A percentile compares a stretch with the other conserved stretches of the same genome.
Conservation (phyloP, 2,888 invertebrate species). For the Nebria salina region DNA sequence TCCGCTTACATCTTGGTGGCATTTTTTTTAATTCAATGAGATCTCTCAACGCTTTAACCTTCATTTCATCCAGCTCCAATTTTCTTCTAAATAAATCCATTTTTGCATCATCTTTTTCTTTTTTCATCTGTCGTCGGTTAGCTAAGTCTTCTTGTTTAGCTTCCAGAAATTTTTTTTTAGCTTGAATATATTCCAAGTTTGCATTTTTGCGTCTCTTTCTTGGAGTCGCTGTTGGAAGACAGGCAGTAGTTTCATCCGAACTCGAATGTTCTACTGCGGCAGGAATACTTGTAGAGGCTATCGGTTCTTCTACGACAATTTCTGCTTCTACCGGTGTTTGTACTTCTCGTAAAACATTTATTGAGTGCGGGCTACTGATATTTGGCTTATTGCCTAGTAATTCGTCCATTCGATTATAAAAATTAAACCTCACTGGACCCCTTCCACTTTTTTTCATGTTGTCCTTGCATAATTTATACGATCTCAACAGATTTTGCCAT, state of each 20-base stretch:
- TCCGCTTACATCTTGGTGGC: no score
- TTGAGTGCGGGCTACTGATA: constrained; percentile 44
- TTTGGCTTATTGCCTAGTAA: constrained; percentile 42
- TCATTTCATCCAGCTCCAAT: constrained; percentile 16
- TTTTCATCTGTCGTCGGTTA: constrained; percentile 1
- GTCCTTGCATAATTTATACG: constrained; percentile 38
- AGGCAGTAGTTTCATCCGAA: background rate
- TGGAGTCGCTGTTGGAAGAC: background rate
- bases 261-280: background rate
- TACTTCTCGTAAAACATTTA: constrained; percentile 32
- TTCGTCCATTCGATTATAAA: constrained; percentile 38
- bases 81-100: background rate
- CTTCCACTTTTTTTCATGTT: constrained; percentile 40
- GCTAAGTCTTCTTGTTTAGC: constrained; percentile 15
- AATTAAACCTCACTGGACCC: constrained; percentile 35
- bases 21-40: background rate
- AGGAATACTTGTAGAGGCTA: background rate
- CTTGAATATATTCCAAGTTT: background rate
- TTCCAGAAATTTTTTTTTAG: constrained; percentile 3
- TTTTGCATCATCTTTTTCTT: background rate
- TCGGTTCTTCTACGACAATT: no score
- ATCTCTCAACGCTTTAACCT: background rate
- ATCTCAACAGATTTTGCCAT: constrained; percentile 22
- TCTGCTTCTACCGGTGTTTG: background rate
- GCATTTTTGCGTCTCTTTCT: background rate